Base-by-base conservation (phyloP, 2,888 invertebrate species). In the Drosophila sordidapex region DNA sequence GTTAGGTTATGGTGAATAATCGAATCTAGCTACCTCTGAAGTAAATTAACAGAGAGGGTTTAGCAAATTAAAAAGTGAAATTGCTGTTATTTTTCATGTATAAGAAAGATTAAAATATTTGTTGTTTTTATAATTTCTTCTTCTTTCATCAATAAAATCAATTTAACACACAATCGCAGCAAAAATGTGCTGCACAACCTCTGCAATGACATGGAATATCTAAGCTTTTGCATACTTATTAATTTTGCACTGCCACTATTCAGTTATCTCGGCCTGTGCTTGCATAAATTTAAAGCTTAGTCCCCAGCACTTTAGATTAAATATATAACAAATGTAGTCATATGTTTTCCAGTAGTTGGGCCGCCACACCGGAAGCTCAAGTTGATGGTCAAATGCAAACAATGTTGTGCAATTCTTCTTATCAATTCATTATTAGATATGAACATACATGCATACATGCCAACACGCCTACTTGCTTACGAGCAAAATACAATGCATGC, bases 271-370 rank as follows among this genome's bases (percentile, higher is more conserved):
- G 48, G 29, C 33, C 8, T 73, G 59, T 68, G 35, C 8, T 25
- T 57, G 25, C 46, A 54, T 64, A 51, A 36, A 49, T 43, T 49
- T 40, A 25, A 35, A n/a, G 25, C 6, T 21, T 48, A 11, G 21
- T 36, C 11, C n/a, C 13, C 53, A 33, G 31, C 43, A 46, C 59
- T 66, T 56, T 2, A 78, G 67, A 76, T 73, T 60, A 68, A 68
- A 76, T 61, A 74, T 73, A 46, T 43, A 52, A 57, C 29, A 51
- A 40, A 40, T 53, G 43, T n/a, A 18, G 48, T 33, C 11, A 33
- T 48, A 35, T 60, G 38, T 54, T 25, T 56, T 43, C 0, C 11
- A 36, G n/a, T 54, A 18, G 13, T 11, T 51, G 38, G 18, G 31
- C 54, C 64, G 43, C 48, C 46, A 21, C 25, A 38, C 18, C 60